phyloP scores from a whole-genome alignment of 2,797 vertebrate species.

The Bucorvus abyssinicus region DNA sequence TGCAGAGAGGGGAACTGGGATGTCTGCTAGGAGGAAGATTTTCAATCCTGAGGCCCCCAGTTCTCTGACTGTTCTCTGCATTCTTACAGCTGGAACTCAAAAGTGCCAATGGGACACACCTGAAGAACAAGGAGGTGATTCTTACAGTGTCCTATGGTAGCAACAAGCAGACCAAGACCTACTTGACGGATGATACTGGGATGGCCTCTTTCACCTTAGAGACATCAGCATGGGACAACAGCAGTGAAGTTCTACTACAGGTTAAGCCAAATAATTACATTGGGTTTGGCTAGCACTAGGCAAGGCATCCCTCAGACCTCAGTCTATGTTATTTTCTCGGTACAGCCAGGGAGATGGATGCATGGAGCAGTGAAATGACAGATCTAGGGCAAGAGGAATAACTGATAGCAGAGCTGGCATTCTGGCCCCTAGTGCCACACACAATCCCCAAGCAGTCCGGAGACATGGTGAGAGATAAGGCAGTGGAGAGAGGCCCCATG shows the following conservation, averaged over 20 bases:
- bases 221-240: conserved; percentile 36
- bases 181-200: conserved; percentile 14
- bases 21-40: not conserved
- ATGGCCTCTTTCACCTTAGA: conserved; percentile 32
- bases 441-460: not conserved
- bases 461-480: not conserved
- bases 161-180: conserved; percentile 28
- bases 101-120: conserved; percentile 26
- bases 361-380: not conserved
- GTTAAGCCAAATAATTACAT: not conserved
- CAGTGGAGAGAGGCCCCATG: not conserved
- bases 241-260: conserved; percentile 31
- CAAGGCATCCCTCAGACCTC: not conserved
- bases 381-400: not conserved
- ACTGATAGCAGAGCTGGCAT: not conserved
- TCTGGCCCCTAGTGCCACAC: not conserved
- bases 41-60: not conserved
- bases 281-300: not conserved
- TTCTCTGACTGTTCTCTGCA: not conserved
- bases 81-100: conserved; percentile 32
- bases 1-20: not conserved
- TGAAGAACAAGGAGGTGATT: conserved; percentile 44
- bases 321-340: not conserved
- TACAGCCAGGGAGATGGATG: not conserved
- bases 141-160: conserved; percentile 28